Percentiles rank a stretch among this genome's conserved stretches.
Evolutionary conservation across 2,888 invertebrate species (phyloP).

Genomic region (Lutraria lutraria): DNA sequence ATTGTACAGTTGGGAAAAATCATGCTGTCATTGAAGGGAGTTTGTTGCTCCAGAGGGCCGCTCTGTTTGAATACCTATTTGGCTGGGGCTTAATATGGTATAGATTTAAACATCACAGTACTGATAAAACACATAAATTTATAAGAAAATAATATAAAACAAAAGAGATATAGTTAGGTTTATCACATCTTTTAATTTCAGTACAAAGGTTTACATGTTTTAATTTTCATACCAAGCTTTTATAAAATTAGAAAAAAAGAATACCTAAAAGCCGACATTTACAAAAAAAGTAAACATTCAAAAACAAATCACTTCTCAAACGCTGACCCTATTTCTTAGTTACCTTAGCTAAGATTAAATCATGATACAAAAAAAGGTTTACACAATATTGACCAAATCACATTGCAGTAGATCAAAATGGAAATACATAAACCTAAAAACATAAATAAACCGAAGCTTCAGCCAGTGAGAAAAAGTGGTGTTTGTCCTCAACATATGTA

Average conservation of each 20-base stretch:
- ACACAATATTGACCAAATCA: not conserved
- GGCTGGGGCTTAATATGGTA: too few species aligned
- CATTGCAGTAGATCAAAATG: not conserved
- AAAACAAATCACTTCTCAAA: too few species aligned
- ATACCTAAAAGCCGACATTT: slow-evolving; percentile 6
- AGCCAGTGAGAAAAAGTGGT: not conserved
- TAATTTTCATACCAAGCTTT: not conserved
- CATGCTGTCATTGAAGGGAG: too few species aligned
- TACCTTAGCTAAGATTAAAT: too few species aligned
- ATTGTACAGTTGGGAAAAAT: too few species aligned
- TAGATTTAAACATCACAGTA: too few species aligned
- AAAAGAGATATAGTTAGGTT: not conserved
- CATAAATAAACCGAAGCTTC: not conserved
- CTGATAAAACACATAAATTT: not conserved
- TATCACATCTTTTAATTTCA: slow-evolving; percentile 12
- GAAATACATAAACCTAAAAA: not conserved
- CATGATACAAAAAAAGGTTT: too few species aligned
- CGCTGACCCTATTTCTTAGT: too few species aligned
- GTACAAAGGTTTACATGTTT: slow-evolving; percentile 23
- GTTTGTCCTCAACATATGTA: too few species aligned
- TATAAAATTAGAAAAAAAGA: slow-evolving; percentile 9
- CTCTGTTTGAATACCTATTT: too few species aligned
- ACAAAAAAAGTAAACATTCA: not conserved
- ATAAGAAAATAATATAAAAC: not conserved
- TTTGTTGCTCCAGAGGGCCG: too few species aligned